Evolutionary conservation across 2,888 invertebrate species (phyloP).

Genomic region (Rhingia rostrata): DNA sequence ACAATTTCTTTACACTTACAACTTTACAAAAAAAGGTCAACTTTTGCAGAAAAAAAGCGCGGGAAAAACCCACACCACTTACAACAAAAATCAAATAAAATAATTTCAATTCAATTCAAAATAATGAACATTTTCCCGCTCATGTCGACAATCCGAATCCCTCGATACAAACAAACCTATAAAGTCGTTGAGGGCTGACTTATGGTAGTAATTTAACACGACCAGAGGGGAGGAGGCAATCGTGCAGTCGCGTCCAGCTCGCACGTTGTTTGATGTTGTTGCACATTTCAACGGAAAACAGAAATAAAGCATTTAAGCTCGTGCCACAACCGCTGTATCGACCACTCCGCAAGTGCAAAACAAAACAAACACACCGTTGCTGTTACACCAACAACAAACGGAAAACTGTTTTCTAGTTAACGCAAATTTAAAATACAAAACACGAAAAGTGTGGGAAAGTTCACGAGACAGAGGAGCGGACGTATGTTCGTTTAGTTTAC

Average conservation of each 20-base stretch:
- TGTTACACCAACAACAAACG: neutral
- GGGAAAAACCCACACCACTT: constrained; percentile 7
- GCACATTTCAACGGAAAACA: constrained; percentile 1
- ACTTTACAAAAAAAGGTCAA: constrained; percentile 10
- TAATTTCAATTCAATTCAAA: constrained; percentile 14
- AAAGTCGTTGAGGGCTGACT: neutral
- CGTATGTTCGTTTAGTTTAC: neutral
- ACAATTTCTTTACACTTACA: constrained; percentile 26
- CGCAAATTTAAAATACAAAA: constrained; percentile 9
- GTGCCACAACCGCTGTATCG: constrained; percentile 15
- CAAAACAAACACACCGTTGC: constrained; percentile 9
- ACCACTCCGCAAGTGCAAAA: neutral
- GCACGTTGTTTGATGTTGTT: constrained; percentile 16
- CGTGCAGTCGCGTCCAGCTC: constrained; percentile 8
- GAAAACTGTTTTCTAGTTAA: neutral
- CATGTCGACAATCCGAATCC: constrained; percentile 19
- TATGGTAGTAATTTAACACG: neutral
- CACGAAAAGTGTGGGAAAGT: constrained; percentile 18
- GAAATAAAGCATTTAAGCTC: constrained; percentile 4
- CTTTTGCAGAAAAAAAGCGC: constrained; percentile 12
- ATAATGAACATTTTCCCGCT: constrained; percentile 9
- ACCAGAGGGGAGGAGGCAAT: neutral
- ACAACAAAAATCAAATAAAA: constrained; percentile 4
- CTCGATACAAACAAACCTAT: constrained; percentile 13
- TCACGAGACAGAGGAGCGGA: neutral